Conservation (phyloP, 2,113 vertebrate genomes). For the Datnioides undecimradiatus region DNA sequence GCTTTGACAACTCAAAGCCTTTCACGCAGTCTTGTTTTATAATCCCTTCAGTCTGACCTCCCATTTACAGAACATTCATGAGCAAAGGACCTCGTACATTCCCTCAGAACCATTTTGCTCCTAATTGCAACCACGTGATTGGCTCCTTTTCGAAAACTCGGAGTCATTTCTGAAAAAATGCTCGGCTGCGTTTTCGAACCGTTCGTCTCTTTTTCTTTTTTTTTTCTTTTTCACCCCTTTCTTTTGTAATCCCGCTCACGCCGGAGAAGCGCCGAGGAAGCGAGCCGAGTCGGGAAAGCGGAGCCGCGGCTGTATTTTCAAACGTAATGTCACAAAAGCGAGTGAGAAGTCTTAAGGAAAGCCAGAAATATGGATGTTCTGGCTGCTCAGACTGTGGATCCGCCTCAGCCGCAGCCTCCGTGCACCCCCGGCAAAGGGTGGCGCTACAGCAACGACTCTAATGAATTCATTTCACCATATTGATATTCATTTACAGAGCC, state of each 20-base stretch:
- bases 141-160: neutral
- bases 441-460: neutral
- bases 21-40: conserved; percentile 17
- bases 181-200: neutral
- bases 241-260: neutral
- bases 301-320: neutral
- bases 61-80: conserved; percentile 33
- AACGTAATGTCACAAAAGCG: conserved; percentile 11
- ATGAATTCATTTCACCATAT: neutral
- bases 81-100: conserved; percentile 8
- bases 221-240: too few relatives aligned
- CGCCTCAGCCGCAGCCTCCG: neutral
- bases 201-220: neutral
- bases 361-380: neutral
- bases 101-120: neutral
- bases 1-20: conserved; percentile 19
- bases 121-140: conserved; percentile 7
- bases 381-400: neutral
- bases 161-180: neutral
- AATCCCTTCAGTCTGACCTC: conserved; percentile 17
- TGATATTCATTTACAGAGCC: neutral
- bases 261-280: neutral
- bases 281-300: neutral
- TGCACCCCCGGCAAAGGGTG: neutral
- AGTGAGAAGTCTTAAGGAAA: neutral